Base-by-base conservation (phyloP, 2,888 invertebrate genomes). In the Orchesellides sinensis region DNA sequence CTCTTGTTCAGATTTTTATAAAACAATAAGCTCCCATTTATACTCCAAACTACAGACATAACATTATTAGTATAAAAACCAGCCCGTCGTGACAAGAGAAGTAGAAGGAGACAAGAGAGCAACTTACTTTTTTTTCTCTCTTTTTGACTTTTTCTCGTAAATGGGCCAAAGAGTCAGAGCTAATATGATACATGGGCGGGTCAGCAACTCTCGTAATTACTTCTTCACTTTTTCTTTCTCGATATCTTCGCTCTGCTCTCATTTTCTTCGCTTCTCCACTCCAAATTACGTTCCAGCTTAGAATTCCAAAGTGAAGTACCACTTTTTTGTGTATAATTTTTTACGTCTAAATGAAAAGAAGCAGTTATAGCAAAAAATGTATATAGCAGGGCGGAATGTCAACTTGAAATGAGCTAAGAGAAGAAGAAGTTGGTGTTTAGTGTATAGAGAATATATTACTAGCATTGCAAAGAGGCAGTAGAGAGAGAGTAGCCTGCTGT, bases 171-270 rank as follows among this genome's bases (percentile, higher is more conserved):
- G 49, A 63, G 65, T 54, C n/a, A n/a, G 47, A 75, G 77, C 77
- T 77, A 77, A 59, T 68, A 77, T 77, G 77, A 77, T 77, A 68
- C 77, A 77, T 68, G 77, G 77, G 68, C 59, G 59, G 77, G 77
- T 77, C 77, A 77, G 54, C 52, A 54, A 54, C 45, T 56, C 27
- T n/a, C 35, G 77, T 77, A 77, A 77, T 77, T 77, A 77, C 77
- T 77, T 66, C 63, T 32, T 56, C 74, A 52, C 49, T 74, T 52
- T 74, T 74, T 74, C 54, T 63, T 56, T 59, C 17, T 32, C 23
- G 21, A 27, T 49, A 19, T 14, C n/a, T 21, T 23, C 17, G 8
- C 27, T 23, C 12, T 35, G 0, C 40, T 69, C 69, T 19, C 29
- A 47, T 29, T 25, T 27, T 29, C 72, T 40, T 40, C n/a, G 10